Base-by-base conservation (phyloP, 2,113 vertebrate genomes). In the Phycodurus eques region DNA sequence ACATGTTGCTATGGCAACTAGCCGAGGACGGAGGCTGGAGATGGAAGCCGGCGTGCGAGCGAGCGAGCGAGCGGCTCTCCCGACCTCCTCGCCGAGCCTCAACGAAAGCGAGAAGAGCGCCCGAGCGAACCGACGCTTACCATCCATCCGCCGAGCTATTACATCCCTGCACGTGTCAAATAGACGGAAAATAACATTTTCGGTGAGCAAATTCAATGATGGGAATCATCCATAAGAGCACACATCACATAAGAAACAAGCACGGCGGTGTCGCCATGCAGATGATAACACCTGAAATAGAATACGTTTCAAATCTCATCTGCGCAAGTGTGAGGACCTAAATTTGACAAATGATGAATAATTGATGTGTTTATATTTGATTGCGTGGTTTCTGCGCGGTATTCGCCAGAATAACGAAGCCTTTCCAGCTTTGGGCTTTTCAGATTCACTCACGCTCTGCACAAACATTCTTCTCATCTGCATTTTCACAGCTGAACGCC, bases 1-100 rank as follows among this genome's bases (percentile, higher is more conserved):
- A 91, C 87, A 91, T 56, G 90, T 93, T 90, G 88, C 89, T 79
- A 93, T 93, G 91, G 91, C 88, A 93, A 93, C 92, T 85, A 91
- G 77, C 77, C 70, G 65, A 78, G 81, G 78, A 84, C 82, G 84
- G 86, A 87, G 84, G 79, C 87, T 84, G 80, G 79, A 86, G 81
- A 81, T 81, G 75, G 53, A 56, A 56, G 17, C 4, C 5, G 19
- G 17, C 5, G 20, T 22, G 20, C 8, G 10, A 57, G 10, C 4
- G 20, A 22, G 43, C 27, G 31, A 35, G 31, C 7, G 42, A n/a
- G 62, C 19, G 62, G 20, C 8, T 65, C 62, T 43, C 62, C 62
- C 22, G 22, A n/a, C 42, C 43, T 66, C 51, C 73, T 56, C 33
- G 53, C 8, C 53, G 53, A 22, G 35, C 35, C 35, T 42, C 39